Conservation (phyloP, 2,113 vertebrate genomes). For the Arothron firmamentum region DNA sequence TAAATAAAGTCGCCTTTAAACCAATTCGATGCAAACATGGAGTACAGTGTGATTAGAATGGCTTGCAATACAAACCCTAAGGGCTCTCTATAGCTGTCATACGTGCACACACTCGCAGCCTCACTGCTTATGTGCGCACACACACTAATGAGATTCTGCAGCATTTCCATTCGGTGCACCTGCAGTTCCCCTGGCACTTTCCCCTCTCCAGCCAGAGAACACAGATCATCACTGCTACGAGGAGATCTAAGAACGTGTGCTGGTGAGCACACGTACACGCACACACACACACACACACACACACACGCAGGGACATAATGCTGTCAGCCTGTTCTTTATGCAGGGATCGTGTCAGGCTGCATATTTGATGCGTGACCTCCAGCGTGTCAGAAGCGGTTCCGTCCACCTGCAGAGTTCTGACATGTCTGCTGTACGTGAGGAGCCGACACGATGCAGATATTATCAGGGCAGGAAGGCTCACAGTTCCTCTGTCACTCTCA, state of each 20-base stretch:
- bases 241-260: conserved; percentile 17
- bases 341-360: too few species aligned
- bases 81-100: conserved; percentile 17
- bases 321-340: too few species aligned
- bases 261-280: conserved; percentile 1
- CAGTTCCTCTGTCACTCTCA: neutral
- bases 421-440: neutral
- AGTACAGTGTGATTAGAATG: neutral
- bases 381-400: conserved; percentile 4
- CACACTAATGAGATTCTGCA: conserved; percentile 42
- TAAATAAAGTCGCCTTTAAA: too few species aligned
- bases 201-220: conserved; percentile 13
- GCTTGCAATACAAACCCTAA: conserved; percentile 8
- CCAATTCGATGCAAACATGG: too few species aligned
- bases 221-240: conserved; percentile 32
- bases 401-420: neutral
- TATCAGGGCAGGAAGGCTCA: too few species aligned
- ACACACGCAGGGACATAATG: conserved; percentile 31
- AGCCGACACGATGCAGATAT: neutral
- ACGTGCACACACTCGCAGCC: conserved; percentile 4
- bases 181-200: conserved; percentile 13
- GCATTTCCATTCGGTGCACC: conserved; percentile 13
- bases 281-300: neutral
- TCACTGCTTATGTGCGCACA: neutral
- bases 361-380: conserved; percentile 24